These are phyloP conservation scores for Gallinago jamesoni DNA, from an alignment of 2,113 vertebrate genomes.

Conservation along the genomic window DNA sequence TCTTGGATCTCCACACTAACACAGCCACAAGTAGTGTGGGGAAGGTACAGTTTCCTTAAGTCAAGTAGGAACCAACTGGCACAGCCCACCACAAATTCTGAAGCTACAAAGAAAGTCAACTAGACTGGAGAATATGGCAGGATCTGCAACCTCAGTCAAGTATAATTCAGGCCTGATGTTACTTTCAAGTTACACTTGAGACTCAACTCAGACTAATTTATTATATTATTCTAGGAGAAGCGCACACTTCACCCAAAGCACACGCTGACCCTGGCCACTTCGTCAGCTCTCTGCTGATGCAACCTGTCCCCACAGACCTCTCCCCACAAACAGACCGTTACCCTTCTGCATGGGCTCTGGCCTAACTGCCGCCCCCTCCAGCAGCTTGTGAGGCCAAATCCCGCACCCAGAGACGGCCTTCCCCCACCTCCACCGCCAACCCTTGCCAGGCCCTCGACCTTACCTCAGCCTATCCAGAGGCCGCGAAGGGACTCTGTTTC, in stretches of 20 bases:
- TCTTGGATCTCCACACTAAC: background rate
- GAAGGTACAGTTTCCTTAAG: background rate
- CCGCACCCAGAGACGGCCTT: accelerated
- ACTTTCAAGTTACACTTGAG: accelerated
- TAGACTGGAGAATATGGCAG: accelerated
- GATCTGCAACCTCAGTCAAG: background rate
- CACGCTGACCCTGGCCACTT: accelerated
- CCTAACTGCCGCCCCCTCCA: accelerated
- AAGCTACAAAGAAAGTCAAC: accelerated
- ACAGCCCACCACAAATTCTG: no score
- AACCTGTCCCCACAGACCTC: no score
- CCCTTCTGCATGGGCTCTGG: accelerated
- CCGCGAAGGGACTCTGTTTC: accelerated
- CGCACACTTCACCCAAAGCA: accelerated
- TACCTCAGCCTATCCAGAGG: background rate
- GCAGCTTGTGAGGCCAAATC: accelerated
- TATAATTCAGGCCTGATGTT: accelerated
- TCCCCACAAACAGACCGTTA: accelerated
- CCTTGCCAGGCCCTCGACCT: accelerated
- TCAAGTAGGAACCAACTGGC: accelerated
- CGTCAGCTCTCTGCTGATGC: accelerated
- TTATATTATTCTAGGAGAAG: accelerated
- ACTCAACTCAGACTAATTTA: accelerated
- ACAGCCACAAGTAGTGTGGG: accelerated
- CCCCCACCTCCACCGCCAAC: background rate